phyloP scores from a whole-genome alignment of 2,888 invertebrate genomes.

The Rosalia funebris region DNA sequence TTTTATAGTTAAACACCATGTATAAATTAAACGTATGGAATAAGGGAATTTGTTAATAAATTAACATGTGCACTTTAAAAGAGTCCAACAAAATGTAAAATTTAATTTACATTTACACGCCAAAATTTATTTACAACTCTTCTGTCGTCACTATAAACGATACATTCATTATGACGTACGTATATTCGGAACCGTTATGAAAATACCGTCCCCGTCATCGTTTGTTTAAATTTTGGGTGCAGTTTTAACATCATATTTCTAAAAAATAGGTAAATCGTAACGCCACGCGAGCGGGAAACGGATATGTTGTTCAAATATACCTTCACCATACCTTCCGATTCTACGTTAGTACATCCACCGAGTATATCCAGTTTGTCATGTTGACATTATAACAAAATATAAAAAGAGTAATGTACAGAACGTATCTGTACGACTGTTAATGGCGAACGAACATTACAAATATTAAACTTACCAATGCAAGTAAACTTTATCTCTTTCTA shows the following conservation, averaged over 20 bases:
- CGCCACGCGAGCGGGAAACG: conserved; percentile 54
- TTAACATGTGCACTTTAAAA: too few relatives aligned
- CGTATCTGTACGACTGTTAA: conserved; percentile 28
- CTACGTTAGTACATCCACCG: conserved; percentile 44
- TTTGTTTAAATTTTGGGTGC: conserved; percentile 38
- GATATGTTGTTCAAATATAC: conserved; percentile 57
- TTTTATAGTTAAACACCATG: too few relatives aligned
- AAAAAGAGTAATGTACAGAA: conserved; percentile 8
- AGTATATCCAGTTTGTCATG: conserved; percentile 33
- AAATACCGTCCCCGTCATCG: conserved; percentile 24
- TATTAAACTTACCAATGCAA: conserved; percentile 27
- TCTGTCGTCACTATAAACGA: too few relatives aligned
- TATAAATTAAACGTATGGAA: too few relatives aligned
- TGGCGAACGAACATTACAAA: conserved; percentile 36
- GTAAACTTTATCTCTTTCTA: conserved; percentile 15
- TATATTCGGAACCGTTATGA: conserved; percentile 22
- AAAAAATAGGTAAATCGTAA: conserved; percentile 39
- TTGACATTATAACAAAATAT: conserved; percentile 27
- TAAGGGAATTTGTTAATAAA: too few relatives aligned
- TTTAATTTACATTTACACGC: too few relatives aligned
- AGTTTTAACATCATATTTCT: conserved; percentile 35
- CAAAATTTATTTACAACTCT: too few relatives aligned
- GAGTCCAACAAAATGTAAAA: too few relatives aligned
- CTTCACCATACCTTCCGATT: conserved; percentile 53
- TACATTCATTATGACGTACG: too few relatives aligned